These are phyloP conservation scores for Prionailurus bengalensis DNA, from an alignment of 2,113 vertebrate species.

Conservation along the genomic window DNA sequence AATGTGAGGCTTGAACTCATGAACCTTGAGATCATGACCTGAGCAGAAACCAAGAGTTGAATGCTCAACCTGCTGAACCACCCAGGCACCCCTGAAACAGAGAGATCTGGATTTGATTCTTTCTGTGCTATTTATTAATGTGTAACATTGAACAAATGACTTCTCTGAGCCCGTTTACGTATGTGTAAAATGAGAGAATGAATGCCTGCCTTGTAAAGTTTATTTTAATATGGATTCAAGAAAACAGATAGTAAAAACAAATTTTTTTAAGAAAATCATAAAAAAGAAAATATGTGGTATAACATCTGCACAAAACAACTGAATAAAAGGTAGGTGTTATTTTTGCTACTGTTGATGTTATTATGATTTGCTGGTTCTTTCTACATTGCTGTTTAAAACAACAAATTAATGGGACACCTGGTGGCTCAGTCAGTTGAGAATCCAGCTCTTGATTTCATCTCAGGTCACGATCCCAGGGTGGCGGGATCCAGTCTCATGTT, in stretches of 20 bases:
- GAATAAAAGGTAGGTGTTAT: background rate
- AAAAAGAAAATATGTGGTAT: background rate
- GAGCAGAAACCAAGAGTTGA: no score
- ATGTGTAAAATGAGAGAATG: background rate
- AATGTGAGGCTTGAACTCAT: no score
- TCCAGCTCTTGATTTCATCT: no score
- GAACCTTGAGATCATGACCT: no score
- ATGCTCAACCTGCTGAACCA: no score
- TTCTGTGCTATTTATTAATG: background rate
- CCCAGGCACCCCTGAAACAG: no score
- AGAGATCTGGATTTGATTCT: background rate
- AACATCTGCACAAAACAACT: background rate
- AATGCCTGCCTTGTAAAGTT: background rate
- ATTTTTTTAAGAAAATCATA: background rate
- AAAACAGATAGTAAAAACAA: background rate
- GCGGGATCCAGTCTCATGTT: no score
- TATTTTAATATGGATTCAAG: constrained; percentile 13
- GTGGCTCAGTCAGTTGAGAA: no score
- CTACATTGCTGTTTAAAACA: background rate
- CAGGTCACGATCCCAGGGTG: no score
- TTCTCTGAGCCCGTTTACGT: background rate
- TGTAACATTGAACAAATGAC: background rate
- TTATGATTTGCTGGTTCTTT: background rate
- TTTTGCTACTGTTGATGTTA: background rate
- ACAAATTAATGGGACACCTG: no score